Evolutionary conservation across 2,797 vertebrate species (phyloP), one percentile per base, ranked within the genome.

Genomic region (Ctenopoma multispine): DNA sequence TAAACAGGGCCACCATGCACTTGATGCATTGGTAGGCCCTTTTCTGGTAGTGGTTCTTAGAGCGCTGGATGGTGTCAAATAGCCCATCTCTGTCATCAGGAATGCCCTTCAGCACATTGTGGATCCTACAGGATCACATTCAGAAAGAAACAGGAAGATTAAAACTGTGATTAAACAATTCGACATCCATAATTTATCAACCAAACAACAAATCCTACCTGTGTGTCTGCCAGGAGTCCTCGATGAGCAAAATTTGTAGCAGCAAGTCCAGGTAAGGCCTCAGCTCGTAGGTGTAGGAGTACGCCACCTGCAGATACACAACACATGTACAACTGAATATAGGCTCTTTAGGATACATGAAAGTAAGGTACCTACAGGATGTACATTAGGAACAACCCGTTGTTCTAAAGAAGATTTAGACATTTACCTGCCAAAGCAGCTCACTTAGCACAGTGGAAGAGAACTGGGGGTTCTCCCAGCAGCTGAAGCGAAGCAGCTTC

Each of bases 41-140:
- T 92, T 99, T 99, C 93, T 99, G 98, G 88, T 99, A 99, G 95
- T 99, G 98, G 93, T 99, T 99, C 92, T 99, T 99, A 7, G 98
- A 99, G 88, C 98, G 97, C 86, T 99, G 98, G 91, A 99, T 99
- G 92, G 98, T 99, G 92, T 99, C 98, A 91, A 99, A 99, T 0
- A 99, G 96, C 46, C 98, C 98, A 79, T 99, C 98, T 79, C 98
- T 92, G 86, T 99, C 98, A 85, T 99, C 98, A 0, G 98, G 98
- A 83, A 99, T 99, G 87, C 98, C 98, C 92, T 99, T 99, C 83
- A 99, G 94, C 83, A 98, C 97, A 81, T 99, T 99, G 94, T 99
- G 98, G 94, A 99, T 99, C 94, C 98, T 99, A 74, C 29, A 74
- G 2, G 41, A 63, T 15, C 7, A 68, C 46, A 68, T 1, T 4